These are phyloP conservation scores for Samia ricini DNA, from an alignment of 1,140 invertebrate species.

Conservation along the genomic window DNA sequence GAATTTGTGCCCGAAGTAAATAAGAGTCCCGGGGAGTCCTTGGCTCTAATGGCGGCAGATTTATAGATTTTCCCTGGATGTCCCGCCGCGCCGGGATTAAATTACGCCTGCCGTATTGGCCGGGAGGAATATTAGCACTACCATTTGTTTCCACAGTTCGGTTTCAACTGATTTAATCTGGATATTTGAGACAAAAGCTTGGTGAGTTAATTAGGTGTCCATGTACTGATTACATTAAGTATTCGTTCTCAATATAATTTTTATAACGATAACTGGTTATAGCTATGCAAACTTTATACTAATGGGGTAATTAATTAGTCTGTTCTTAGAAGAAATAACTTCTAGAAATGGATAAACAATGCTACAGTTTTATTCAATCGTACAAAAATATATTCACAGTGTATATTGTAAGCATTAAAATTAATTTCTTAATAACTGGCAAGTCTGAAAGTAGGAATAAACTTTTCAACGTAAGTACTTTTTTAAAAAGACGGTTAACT, in stretches of 20 bases:
- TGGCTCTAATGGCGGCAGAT: constrained; percentile 73
- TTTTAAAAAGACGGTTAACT: too few relatives aligned
- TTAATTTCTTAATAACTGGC: background rate
- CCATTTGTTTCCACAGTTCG: constrained; percentile 63
- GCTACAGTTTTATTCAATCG: too few relatives aligned
- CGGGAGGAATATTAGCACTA: constrained; percentile 67
- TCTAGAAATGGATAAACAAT: too few relatives aligned
- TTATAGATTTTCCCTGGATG: constrained; percentile 74
- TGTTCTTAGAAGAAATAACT: too few relatives aligned
- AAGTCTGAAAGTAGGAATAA: background rate
- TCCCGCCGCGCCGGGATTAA: constrained; percentile 68
- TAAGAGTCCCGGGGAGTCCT: constrained; percentile 72
- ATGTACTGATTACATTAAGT: background rate
- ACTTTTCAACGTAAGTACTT: background rate
- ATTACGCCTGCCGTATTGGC: constrained; percentile 71
- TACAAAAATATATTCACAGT: too few relatives aligned
- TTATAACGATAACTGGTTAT: too few relatives aligned
- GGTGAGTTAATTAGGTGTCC: background rate
- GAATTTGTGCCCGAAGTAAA: constrained; percentile 76
- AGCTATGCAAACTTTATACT: too few relatives aligned
- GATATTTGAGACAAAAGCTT: background rate
- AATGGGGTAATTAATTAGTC: too few relatives aligned
- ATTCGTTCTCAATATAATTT: too few relatives aligned
- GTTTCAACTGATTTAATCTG: constrained; percentile 48
- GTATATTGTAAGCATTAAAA: too few relatives aligned